Evolutionary conservation across 2,888 invertebrate genomes (phyloP).

Genomic region (Lasioglossum figueresi): DNA sequence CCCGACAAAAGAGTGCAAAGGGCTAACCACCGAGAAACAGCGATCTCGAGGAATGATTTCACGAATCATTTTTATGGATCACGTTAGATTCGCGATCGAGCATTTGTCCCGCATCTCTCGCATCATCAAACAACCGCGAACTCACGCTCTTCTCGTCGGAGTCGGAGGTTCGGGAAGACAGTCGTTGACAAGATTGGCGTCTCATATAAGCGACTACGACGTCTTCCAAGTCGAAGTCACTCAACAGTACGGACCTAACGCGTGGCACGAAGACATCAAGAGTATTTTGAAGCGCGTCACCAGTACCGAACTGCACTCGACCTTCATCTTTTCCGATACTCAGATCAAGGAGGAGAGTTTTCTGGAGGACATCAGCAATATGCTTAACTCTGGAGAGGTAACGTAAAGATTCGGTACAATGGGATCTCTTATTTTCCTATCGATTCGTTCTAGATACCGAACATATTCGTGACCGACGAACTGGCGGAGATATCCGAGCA

Average conservation of each 20-base stretch:
- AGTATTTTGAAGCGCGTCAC: conserved; percentile 91
- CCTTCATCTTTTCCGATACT: conserved; percentile 95
- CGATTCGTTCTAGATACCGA: conserved; percentile 87
- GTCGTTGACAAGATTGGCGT: conserved; percentile 94
- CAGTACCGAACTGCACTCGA: conserved; percentile 93
- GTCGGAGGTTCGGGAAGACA: conserved; percentile 97
- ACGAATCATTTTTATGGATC: neutral
- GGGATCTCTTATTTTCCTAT: neutral
- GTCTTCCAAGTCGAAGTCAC: conserved; percentile 95
- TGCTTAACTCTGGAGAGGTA: conserved; percentile 95
- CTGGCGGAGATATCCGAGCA: conserved; percentile 96
- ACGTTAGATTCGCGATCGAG: conserved; percentile 94
- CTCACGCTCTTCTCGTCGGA: conserved; percentile 95
- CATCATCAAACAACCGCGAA: conserved; percentile 95
- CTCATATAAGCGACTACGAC: conserved; percentile 97
- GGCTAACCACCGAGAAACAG: neutral
- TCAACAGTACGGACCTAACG: conserved; percentile 91
- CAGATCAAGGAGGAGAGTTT: conserved; percentile 98
- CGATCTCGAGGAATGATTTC: neutral
- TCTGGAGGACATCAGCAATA: conserved; percentile 95
- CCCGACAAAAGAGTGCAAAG: too few species aligned
- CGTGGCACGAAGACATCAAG: conserved; percentile 97
- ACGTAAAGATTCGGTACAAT: neutral
- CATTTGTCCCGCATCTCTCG: conserved; percentile 96
- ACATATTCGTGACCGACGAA: conserved; percentile 93